A percentile compares a stretch with the other conserved stretches of the same genome.
Conservation (phyloP, 2,113 vertebrate species). For the Sapajus apella region DNA sequence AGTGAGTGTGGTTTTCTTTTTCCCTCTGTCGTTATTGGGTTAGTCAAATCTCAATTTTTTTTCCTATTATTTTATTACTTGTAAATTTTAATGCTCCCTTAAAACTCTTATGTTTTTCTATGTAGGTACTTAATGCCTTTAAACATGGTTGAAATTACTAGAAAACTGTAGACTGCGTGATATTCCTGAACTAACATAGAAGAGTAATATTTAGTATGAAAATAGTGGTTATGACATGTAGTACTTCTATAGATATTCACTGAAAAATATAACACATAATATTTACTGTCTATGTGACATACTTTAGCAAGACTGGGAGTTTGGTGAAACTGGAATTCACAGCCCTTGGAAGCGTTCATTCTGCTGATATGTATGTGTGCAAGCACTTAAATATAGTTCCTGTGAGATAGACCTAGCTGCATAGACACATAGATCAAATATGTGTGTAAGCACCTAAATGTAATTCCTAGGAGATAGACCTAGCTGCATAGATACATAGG, state of each 20-base stretch:
- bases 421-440: not conserved
- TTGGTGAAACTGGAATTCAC: not conserved
- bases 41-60: not conserved
- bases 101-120: not conserved
- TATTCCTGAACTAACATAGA: not conserved
- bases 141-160: not conserved
- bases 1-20: slow-evolving; percentile 83
- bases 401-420: not conserved
- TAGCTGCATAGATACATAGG: not conserved
- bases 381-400: not conserved
- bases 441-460: not conserved
- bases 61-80: not conserved
- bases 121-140: not conserved
- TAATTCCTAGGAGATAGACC: not conserved
- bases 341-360: not conserved
- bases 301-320: not conserved
- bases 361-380: not conserved
- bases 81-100: not conserved
- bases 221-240: not conserved
- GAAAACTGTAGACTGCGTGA: not conserved
- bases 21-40: slow-evolving; percentile 54
- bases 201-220: not conserved
- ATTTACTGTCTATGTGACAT: not conserved
- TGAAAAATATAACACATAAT: not conserved
- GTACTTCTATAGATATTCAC: not conserved